These are phyloP conservation scores for Ceratina calcarata DNA, from an alignment of 1,140 invertebrate species.

Conservation along the genomic window DNA sequence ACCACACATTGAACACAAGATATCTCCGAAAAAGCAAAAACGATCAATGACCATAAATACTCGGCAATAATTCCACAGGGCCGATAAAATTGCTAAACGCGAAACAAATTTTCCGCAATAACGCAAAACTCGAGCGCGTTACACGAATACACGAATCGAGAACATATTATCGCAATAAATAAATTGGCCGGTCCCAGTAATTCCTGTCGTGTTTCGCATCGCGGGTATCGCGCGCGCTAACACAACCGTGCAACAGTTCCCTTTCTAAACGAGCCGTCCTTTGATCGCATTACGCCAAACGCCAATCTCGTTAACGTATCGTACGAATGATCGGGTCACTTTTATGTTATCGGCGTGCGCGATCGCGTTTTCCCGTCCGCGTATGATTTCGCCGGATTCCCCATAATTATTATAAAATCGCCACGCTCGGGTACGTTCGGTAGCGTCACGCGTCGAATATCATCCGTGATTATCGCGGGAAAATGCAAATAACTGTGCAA, in stretches of 20 bases:
- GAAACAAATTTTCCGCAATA: no score
- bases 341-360: background rate
- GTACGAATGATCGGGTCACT: background rate
- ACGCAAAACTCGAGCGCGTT: background rate
- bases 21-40: no score
- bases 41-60: no score
- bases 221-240: background rate
- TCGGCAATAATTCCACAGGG: no score
- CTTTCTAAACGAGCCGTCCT: conserved; percentile 13
- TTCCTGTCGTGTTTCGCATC: conserved; percentile 13
- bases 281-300: background rate
- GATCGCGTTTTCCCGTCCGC: background rate
- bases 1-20: no score
- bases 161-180: conserved; percentile 26
- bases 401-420: background rate
- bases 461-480: background rate
- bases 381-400: no score
- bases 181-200: background rate
- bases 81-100: no score
- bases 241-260: background rate
- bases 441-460: background rate
- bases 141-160: background rate
- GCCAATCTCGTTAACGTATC: conserved; percentile 5
- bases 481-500: background rate
- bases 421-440: no score